Evolutionary conservation across 2,888 invertebrate genomes (phyloP).

Genomic region (Pristionchus arcanus): DNA sequence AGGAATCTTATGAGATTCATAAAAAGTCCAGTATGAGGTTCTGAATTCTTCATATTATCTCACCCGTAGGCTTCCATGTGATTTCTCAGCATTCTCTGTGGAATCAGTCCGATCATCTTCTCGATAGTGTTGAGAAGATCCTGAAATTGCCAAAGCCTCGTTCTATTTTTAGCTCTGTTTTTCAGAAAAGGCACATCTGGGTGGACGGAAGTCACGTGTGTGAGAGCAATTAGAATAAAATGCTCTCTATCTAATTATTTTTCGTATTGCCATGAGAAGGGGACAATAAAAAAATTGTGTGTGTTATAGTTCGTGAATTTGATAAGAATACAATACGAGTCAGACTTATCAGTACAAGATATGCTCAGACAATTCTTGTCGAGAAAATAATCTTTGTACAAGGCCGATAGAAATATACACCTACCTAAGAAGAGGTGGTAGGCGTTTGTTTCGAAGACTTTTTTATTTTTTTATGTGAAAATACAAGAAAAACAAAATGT

Average conservation of each 20-base stretch:
- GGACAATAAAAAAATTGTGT: no score
- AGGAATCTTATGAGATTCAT: background rate
- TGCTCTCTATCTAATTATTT: background rate
- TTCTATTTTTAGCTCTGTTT: background rate
- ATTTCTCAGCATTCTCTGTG: background rate
- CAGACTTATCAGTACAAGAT: no score
- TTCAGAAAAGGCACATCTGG: background rate
- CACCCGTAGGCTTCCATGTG: background rate
- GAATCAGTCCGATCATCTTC: background rate
- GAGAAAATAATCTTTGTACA: no score
- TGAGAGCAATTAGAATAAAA: background rate
- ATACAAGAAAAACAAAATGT: no score
- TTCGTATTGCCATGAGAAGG: no score
- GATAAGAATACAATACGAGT: background rate
- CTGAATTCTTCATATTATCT: background rate
- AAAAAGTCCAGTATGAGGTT: background rate
- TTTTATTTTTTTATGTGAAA: no score
- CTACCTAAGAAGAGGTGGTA: no score
- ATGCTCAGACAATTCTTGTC: no score
- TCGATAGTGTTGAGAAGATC: slow-evolving; percentile 2
- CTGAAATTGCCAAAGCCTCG: background rate
- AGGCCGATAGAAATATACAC: no score
- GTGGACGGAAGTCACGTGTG: background rate
- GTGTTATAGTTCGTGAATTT: no score
- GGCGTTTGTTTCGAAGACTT: no score